These are phyloP conservation scores for Pammene aurita DNA, from an alignment of 2,888 invertebrate genomes.

Conservation along the genomic window DNA sequence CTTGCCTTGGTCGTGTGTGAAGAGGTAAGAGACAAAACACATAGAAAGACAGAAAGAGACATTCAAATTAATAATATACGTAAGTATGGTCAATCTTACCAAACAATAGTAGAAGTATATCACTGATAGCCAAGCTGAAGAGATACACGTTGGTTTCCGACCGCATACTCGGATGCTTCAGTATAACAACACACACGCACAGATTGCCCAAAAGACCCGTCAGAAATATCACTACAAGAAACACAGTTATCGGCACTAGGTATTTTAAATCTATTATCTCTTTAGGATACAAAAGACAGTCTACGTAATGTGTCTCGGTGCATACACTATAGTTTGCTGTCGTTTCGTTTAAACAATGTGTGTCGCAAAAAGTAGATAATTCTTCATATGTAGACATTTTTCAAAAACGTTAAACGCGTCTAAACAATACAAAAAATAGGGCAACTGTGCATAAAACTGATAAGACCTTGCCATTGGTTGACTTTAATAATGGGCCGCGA, in stretches of 20 bases:
- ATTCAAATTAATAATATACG: no score
- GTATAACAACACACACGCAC: constrained; percentile 89
- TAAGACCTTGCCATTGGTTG: not conserved
- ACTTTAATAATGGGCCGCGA: not conserved
- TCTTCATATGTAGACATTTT: constrained; percentile 15
- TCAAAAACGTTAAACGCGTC: not conserved
- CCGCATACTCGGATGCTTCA: constrained; percentile 87
- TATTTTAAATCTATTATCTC: constrained; percentile 20
- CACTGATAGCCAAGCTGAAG: constrained; percentile 90
- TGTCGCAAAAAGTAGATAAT: not conserved
- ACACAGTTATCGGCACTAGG: constrained; percentile 79
- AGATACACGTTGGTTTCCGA: constrained; percentile 93
- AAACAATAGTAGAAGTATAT: constrained; percentile 87
- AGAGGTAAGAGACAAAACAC: no score
- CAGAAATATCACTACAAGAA: constrained; percentile 88
- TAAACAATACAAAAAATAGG: not conserved
- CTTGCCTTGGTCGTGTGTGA: no score
- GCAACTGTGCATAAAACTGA: not conserved
- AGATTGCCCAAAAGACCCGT: constrained; percentile 90
- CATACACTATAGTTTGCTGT: constrained; percentile 11
- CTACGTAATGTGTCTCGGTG: constrained; percentile 7
- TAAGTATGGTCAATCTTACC: constrained; percentile 77
- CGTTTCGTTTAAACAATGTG: not conserved
- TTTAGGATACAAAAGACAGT: constrained; percentile 27
- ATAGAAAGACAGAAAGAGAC: no score